Percentiles rank a stretch among this genome's conserved stretches.
These are phyloP conservation scores for Paracentrotus lividus DNA, from an alignment of 53 echinoderm and acorn worm genomes.

Conservation along the genomic window DNA sequence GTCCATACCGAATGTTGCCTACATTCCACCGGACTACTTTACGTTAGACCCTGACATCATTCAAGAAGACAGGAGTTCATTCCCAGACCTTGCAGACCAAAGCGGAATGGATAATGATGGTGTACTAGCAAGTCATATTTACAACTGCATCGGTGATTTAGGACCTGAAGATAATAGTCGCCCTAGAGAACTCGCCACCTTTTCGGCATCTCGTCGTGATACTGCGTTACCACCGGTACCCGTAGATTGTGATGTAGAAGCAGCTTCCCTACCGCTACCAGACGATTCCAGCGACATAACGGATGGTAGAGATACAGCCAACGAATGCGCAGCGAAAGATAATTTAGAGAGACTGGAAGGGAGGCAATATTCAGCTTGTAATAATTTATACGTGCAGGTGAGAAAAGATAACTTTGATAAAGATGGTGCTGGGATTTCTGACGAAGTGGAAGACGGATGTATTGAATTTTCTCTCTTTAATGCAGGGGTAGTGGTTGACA, in stretches of 20 bases:
- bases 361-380: too few relatives aligned
- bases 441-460: too few relatives aligned
- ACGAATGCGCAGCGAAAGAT: too few relatives aligned
- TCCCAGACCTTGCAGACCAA: background rate
- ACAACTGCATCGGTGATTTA: background rate
- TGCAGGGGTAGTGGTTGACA: too few relatives aligned
- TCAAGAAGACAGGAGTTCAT: background rate
- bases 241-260: background rate
- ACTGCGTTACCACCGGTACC: background rate
- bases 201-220: background rate
- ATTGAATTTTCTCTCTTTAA: too few relatives aligned
- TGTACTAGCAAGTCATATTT: background rate
- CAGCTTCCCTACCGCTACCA: background rate
- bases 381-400: too few relatives aligned
- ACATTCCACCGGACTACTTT: background rate
- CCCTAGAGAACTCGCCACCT: too few relatives aligned
- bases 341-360: too few relatives aligned
- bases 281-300: slow-evolving; percentile 13
- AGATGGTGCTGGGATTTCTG: too few relatives aligned
- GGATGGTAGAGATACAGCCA: too few relatives aligned
- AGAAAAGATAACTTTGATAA: too few relatives aligned
- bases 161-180: background rate
- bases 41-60: background rate
- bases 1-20: background rate
- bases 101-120: background rate